Conservation (phyloP, 2,888 invertebrate genomes). For the Oscheius onirici region DNA sequence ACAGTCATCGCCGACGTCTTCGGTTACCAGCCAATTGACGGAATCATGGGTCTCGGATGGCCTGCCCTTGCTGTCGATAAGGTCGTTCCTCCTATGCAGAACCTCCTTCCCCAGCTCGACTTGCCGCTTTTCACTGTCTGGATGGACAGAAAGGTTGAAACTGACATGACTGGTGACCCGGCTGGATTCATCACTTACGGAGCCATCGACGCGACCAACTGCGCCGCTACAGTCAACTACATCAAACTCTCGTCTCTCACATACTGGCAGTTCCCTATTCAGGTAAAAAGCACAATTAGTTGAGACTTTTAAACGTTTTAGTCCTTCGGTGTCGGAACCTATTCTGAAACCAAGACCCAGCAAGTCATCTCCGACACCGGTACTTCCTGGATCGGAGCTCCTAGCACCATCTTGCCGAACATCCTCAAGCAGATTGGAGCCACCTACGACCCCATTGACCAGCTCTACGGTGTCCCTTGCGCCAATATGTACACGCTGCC, state of each 20-base stretch:
- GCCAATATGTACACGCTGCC: slow-evolving; percentile 42
- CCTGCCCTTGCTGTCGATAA: slow-evolving; percentile 84
- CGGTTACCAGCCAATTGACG: slow-evolving; percentile 66
- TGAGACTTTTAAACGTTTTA: neutral
- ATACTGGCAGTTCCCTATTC: slow-evolving; percentile 67
- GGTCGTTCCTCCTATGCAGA: slow-evolving; percentile 90
- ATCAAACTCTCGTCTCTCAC: slow-evolving; percentile 59
- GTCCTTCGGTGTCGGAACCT: slow-evolving; percentile 52
- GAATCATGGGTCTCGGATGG: slow-evolving; percentile 68
- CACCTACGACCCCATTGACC: slow-evolving; percentile 47
- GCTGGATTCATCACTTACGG: slow-evolving; percentile 63
- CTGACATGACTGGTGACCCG: slow-evolving; percentile 15
- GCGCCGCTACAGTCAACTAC: slow-evolving; percentile 57
- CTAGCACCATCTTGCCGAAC: slow-evolving; percentile 41
- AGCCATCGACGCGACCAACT: slow-evolving; percentile 61
- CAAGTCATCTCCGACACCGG: slow-evolving; percentile 67
- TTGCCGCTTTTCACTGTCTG: slow-evolving; percentile 92
- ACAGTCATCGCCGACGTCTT: slow-evolving; percentile 57
- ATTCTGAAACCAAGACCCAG: slow-evolving; percentile 41
- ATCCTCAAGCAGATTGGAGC: slow-evolving; percentile 53
- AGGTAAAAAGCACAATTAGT: slow-evolving; percentile 16
- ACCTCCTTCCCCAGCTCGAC: slow-evolving; percentile 82
- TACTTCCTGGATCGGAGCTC: slow-evolving; percentile 62
- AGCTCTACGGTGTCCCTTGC: slow-evolving; percentile 61
- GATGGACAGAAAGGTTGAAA: slow-evolving; percentile 76